Percentiles rank a stretch among this genome's conserved stretches.
Evolutionary conservation across 2,888 invertebrate genomes (phyloP).

Genomic region (Agriopis aurantiaria): DNA sequence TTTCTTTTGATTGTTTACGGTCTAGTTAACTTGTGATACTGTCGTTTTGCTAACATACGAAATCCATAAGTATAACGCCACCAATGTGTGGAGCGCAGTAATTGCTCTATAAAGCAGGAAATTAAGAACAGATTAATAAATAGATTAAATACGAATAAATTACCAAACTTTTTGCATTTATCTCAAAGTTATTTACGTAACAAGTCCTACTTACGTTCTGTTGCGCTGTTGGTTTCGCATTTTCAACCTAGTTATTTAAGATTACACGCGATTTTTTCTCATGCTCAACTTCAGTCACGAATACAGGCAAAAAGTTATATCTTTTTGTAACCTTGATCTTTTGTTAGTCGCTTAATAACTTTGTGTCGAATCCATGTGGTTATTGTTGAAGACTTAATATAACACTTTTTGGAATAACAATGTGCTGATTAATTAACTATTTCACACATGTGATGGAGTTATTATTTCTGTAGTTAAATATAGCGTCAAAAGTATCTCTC

Average conservation of each 20-base stretch:
- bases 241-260: constrained; percentile 74
- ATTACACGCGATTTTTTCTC: constrained; percentile 80
- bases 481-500: not conserved
- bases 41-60: too few species aligned
- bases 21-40: too few species aligned
- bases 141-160: constrained; percentile 40
- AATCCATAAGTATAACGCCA: too few species aligned
- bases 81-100: too few species aligned
- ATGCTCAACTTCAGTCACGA: constrained; percentile 78
- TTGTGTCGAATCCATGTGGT: constrained; percentile 62
- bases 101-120: constrained; percentile 18
- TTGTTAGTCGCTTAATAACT: constrained; percentile 78
- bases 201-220: constrained; percentile 32
- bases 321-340: constrained; percentile 79
- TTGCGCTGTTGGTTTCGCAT: constrained; percentile 48
- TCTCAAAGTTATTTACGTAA: constrained; percentile 47
- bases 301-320: constrained; percentile 78
- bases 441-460: constrained; percentile 15
- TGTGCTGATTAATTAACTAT: constrained; percentile 32
- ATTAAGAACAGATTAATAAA: constrained; percentile 15
- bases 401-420: constrained; percentile 51
- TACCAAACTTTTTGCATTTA: constrained; percentile 46
- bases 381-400: constrained; percentile 56
- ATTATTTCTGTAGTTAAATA: not conserved
- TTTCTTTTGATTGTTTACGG: too few species aligned